A percentile compares a stretch with the other conserved stretches of the same genome.
These are phyloP conservation scores for Microhierax caerulescens DNA, from an alignment of 2,797 vertebrate species.

Conservation along the genomic window DNA sequence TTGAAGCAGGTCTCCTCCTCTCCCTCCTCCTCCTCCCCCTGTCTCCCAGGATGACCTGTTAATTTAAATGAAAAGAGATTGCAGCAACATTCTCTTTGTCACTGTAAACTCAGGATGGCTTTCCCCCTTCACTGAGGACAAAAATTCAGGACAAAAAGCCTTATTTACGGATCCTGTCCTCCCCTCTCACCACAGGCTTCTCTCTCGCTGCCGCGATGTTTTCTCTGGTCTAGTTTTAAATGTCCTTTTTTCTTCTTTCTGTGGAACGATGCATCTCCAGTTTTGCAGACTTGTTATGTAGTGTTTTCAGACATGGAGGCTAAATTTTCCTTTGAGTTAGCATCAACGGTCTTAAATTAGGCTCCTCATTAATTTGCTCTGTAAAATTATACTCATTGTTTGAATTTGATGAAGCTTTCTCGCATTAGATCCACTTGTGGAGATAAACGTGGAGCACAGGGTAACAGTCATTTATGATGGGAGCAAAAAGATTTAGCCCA, in stretches of 20 bases:
- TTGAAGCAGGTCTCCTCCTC: conserved; percentile 45
- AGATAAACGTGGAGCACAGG: neutral
- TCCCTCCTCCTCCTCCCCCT: neutral
- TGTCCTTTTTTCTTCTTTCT: neutral
- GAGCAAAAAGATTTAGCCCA: conserved; percentile 43
- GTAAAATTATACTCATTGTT: conserved; percentile 18
- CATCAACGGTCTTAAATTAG: neutral
- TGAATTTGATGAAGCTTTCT: conserved; percentile 9
- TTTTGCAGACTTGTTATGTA: neutral
- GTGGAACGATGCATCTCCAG: neutral
- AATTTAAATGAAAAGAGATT: conserved; percentile 58
- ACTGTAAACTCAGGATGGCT: conserved; percentile 9
- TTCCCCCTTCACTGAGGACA: neutral
- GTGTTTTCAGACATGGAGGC: neutral
- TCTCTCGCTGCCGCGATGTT: neutral
- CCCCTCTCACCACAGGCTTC: neutral
- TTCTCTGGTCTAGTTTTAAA: neutral
- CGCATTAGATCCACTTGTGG: neutral
- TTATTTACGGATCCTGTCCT: conserved; percentile 15
- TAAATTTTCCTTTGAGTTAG: neutral
- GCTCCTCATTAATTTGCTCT: conserved; percentile 5
- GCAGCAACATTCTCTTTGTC: conserved; percentile 38
- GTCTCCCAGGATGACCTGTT: conserved; percentile 52
- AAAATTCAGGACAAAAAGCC: conserved; percentile 30
- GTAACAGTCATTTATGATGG: neutral